Evolutionary conservation across 2,113 vertebrate genomes (phyloP).

Genomic region (Camelus dromedarius): DNA sequence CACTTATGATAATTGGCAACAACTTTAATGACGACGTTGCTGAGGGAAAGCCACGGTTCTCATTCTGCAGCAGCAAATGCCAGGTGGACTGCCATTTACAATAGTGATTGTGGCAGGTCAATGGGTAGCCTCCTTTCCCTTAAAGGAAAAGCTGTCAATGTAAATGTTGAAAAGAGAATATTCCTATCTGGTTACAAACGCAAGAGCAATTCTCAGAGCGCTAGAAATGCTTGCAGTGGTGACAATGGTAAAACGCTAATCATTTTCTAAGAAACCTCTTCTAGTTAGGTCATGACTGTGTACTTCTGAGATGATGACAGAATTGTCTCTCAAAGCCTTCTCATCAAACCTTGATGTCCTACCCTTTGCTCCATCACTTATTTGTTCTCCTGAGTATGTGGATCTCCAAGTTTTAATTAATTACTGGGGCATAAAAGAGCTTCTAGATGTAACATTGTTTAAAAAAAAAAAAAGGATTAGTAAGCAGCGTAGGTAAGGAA

Average conservation of each 20-base stretch:
- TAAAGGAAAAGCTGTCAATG: neutral
- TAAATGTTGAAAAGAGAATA: neutral
- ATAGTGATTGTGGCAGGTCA: neutral
- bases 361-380: neutral
- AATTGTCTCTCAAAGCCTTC: neutral
- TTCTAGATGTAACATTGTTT: neutral
- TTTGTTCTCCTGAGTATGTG: neutral
- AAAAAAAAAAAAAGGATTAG: neutral
- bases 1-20: neutral
- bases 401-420: neutral
- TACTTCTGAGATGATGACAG: neutral
- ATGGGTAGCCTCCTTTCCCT: neutral
- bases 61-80: neutral
- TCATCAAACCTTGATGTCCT: neutral
- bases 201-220: neutral
- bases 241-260: neutral
- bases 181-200: neutral
- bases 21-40: neutral
- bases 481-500: neutral
- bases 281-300: neutral
- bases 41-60: neutral
- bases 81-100: neutral
- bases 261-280: constrained; percentile 42
- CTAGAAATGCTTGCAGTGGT: neutral
- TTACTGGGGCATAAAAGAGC: neutral